Evolutionary conservation across 2,888 invertebrate species (phyloP).

Genomic region (Amphipoea oculea): DNA sequence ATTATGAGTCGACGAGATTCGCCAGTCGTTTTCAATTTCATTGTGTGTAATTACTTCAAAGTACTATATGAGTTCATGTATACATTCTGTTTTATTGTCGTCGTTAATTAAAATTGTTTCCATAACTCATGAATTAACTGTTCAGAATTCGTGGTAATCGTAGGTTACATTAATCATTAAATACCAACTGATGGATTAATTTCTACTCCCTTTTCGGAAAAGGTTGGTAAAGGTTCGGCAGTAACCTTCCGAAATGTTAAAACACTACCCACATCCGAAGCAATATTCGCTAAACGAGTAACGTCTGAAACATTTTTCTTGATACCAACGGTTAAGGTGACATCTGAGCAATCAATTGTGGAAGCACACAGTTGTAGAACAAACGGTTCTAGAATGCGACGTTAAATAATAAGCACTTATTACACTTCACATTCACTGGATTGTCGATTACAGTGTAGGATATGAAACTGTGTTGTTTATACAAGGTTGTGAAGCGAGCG

Average conservation of each 20-base stretch:
- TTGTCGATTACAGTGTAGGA: slow-evolving; percentile 53
- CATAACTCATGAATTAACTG: slow-evolving; percentile 28
- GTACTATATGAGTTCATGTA: slow-evolving; percentile 2
- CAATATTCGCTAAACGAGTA: slow-evolving; percentile 50
- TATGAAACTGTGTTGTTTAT: slow-evolving; percentile 70
- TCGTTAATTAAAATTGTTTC: slow-evolving; percentile 48
- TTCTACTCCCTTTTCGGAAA: slow-evolving; percentile 14
- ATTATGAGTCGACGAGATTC: slow-evolving; percentile 26
- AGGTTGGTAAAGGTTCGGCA: slow-evolving; percentile 4
- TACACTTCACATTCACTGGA: slow-evolving; percentile 69
- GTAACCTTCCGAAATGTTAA: slow-evolving; percentile 42
- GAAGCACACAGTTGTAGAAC: slow-evolving; percentile 43
- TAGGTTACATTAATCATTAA: slow-evolving; percentile 47
- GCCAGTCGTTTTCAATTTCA: slow-evolving; percentile 34
- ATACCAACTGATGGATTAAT: slow-evolving; percentile 33
- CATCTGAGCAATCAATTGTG: slow-evolving; percentile 45
- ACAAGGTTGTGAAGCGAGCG: slow-evolving; percentile 57
- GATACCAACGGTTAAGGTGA: slow-evolving; percentile 55
- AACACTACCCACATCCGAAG: slow-evolving; percentile 47
- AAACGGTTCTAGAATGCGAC: slow-evolving; percentile 35
- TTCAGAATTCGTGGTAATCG: slow-evolving; percentile 22
- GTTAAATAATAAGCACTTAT: slow-evolving; percentile 56
- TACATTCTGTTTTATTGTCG: slow-evolving; percentile 29
- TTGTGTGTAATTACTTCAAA: slow-evolving; percentile 40
- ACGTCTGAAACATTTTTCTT: slow-evolving; percentile 60